These are phyloP conservation scores for Aurelia sp. DNA, from an alignment of 30 jellyfish, hydroid and myxozoan species.

Conservation along the genomic window DNA sequence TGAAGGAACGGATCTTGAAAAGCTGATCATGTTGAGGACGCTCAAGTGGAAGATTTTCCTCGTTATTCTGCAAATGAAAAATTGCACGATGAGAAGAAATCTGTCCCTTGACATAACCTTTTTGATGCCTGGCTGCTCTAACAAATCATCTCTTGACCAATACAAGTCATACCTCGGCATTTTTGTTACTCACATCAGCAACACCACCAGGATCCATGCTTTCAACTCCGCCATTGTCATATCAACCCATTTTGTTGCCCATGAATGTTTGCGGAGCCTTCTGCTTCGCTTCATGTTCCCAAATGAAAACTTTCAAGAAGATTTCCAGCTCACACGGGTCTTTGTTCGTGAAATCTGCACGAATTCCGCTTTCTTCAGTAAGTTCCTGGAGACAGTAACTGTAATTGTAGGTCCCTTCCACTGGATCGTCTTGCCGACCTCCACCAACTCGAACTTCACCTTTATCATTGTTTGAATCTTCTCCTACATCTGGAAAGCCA, in stretches of 20 bases:
- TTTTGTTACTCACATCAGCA: no score
- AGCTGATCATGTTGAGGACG: no score
- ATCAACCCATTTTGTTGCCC: slow-evolving; percentile 2
- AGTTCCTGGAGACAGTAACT: slow-evolving; percentile 7
- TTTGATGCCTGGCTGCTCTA: no score
- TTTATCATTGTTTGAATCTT: not conserved
- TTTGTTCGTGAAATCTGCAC: not conserved
- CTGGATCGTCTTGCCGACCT: not conserved
- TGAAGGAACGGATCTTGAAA: no score
- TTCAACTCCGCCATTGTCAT: slow-evolving; percentile 4
- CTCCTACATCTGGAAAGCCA: not conserved
- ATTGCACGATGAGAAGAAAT: no score
- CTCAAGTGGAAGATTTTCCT: no score
- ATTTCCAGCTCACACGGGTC: not conserved
- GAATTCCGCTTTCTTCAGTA: not conserved
- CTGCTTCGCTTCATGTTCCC: not conserved
- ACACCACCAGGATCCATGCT: no score
- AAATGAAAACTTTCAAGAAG: slow-evolving; percentile 1
- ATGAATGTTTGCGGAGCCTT: not conserved
- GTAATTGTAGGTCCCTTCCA: not conserved
- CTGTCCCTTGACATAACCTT: no score
- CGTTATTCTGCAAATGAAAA: no score
- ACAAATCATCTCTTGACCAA: no score
- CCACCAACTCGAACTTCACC: slow-evolving; percentile 6
- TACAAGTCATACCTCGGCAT: no score